Percentiles rank a stretch among this genome's conserved stretches.
Evolutionary conservation across 2,797 vertebrate genomes (phyloP).

Genomic region (Miichthys miiuy): DNA sequence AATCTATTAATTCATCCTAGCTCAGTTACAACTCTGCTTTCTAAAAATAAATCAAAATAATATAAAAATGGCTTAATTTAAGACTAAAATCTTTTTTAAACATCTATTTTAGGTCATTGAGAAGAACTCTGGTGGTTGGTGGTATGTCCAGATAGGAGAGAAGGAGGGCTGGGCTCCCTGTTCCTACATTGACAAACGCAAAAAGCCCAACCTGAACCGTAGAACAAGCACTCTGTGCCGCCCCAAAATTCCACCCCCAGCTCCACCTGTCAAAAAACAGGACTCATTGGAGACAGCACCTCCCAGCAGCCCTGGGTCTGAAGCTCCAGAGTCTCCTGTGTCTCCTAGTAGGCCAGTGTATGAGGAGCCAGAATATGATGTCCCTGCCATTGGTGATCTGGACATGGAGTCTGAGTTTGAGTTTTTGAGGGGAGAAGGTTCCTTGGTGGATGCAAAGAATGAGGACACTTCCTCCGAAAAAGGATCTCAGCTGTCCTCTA

Average conservation of each 20-base stretch:
- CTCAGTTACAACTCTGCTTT: neutral
- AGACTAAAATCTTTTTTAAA: neutral
- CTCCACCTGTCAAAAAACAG: conserved; percentile 95
- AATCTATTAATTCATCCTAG: neutral
- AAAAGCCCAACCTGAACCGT: conserved; percentile 97
- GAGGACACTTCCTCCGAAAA: conserved; percentile 82
- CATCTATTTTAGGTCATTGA: conserved; percentile 92
- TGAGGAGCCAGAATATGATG: conserved; percentile 97
- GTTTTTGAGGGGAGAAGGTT: conserved; percentile 83
- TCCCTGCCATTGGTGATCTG: conserved; percentile 94
- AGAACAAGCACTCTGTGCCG: conserved; percentile 97
- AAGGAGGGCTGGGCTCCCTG: conserved; percentile 99
- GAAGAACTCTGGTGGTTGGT: conserved; percentile 99
- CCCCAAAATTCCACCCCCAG: conserved; percentile 97
- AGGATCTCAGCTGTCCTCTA: conserved; percentile 77
- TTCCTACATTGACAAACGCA: conserved; percentile 99
- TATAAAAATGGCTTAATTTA: neutral
- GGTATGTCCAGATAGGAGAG: conserved; percentile 99
- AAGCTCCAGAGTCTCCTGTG: conserved; percentile 87
- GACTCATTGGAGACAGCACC: conserved; percentile 88
- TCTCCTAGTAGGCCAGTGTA: conserved; percentile 89
- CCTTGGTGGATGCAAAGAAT: conserved; percentile 80
- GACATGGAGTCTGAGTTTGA: conserved; percentile 90
- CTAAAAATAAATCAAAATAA: neutral
- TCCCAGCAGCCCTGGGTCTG: conserved; percentile 82